Base-by-base conservation (phyloP, 2,888 invertebrate species). In the Cantharis nigra region DNA sequence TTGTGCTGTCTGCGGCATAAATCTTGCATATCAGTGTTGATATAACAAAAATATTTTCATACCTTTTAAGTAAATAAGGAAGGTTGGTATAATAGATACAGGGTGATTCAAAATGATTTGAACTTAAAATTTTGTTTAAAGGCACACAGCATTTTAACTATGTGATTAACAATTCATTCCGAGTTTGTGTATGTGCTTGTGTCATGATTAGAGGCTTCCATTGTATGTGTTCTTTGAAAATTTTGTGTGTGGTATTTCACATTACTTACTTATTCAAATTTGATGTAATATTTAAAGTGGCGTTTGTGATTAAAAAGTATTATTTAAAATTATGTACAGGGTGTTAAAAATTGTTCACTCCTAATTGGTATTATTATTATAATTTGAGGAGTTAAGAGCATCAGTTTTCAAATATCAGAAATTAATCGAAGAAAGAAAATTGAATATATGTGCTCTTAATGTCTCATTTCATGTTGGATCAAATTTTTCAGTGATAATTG, bases 11-110 rank as follows among this genome's bases (percentile, higher is more conserved):
- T 62, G 72, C 16, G 16, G 16, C 69, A 69, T 65, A 69, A 28
- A 69, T 69, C 28, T 73, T 77, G 77, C 77, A 77, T 77, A 77
- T 77, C 77, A 77, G 70, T 73, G 73, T 73, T 65, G 62, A 70
- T 71, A 74, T 63, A 33, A 74, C 64, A 23, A 69, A 70, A 71
- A 75, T 75, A 75, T 75, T 75, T 75, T 75, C 75, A 20, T 75
- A 75, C 71, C 71, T 71, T 71, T 71, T 75, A 49, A n/a, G 49
- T 9, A 49, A 49, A 49, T 49, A 49, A 49, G n/a, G 9, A 49
- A n/a, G n/a, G 49, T 49, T 49, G 49, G 49, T 20, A n/a, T 26
- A 26, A n/a, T 7, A 49, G 49, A 49, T 49, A 49, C 49, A 49
- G 49, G 49, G 49, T 49, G 49, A 49, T 49, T 49, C 49, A 49